Base-by-base conservation (phyloP, 2,113 vertebrate genomes). In the Callionymus lyra region DNA sequence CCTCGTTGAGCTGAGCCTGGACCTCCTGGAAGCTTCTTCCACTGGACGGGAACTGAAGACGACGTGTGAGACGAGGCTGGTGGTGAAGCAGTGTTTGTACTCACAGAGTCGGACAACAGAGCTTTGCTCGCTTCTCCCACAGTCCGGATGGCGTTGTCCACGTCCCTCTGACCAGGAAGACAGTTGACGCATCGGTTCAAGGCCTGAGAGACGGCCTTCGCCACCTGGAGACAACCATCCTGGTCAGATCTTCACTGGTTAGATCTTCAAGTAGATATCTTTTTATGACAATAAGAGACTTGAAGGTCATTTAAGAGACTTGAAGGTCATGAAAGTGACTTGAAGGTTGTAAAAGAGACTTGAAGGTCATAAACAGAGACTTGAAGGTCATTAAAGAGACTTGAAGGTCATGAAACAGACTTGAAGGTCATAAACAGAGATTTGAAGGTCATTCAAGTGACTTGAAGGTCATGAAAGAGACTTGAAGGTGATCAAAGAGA, bases 91-190 rank as follows among this genome's bases (percentile, higher is more conserved):
- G 8, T 27, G 21, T 4, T 8, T 27, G 40, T 16, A 79, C 89
- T 87, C 46, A 94, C 91, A 50, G 89, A 91, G 48, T 89, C 82
- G 0, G 86, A 69, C 1, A 98, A 84, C 3, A 98, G 91, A 12
- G 77, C 86, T 79, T 96, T 98, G 86, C 95, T 98, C 76, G 92
- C 89, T 50, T 98, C 95, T 47, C 92, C 92, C 33, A 98, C 89
- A 4, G 86, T 83, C 53, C 90, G 85, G 37, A 98, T 89, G 58
- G 95, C 94, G 14, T 96, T 93, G 1, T 98, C 94, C 63, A 98
- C 93, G 0, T 98, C 94, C 50, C 92, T 86, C 70, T 98, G 95
- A 3, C 95, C 95, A 0, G 94, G 95, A 17, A 98, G 84, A 74
- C 92, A 94, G 86, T 91, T 97, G 37, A 98, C 91, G 0, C 88